Conservation (phyloP, 2,113 vertebrate species). For the Paedocypris sp. region DNA sequence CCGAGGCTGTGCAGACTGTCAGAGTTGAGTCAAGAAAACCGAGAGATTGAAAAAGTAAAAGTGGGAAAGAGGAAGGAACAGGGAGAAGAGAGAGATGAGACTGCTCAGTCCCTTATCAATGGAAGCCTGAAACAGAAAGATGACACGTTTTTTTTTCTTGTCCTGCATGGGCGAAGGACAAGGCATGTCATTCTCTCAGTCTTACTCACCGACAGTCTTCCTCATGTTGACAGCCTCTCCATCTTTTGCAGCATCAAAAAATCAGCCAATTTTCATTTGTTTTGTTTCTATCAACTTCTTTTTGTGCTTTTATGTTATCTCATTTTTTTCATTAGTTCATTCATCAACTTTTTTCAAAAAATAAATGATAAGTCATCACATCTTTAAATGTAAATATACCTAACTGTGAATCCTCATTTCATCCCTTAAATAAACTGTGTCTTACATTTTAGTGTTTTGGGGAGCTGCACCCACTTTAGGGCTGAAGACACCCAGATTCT, state of each 20-base stretch:
- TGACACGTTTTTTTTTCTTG: slow-evolving; percentile 67
- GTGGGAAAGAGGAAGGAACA: slow-evolving; percentile 43
- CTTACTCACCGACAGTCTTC: slow-evolving; percentile 41
- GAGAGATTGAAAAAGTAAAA: slow-evolving; percentile 53
- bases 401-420: too few relatives aligned
- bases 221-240: too few relatives aligned
- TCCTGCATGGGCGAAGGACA: slow-evolving; percentile 50
- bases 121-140: slow-evolving; percentile 55
- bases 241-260: slow-evolving; percentile 55
- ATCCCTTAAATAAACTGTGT: too few relatives aligned
- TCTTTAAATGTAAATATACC: too few relatives aligned
- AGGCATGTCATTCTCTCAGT: slow-evolving; percentile 48
- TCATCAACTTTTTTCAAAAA: too few relatives aligned
- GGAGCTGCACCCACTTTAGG: too few relatives aligned
- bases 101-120: slow-evolving; percentile 55
- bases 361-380: too few relatives aligned
- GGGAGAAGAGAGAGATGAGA: slow-evolving; percentile 7
- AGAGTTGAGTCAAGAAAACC: slow-evolving; percentile 63
- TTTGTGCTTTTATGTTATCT: slow-evolving; percentile 36
- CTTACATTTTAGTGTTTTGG: too few relatives aligned
- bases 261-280: slow-evolving; percentile 44
- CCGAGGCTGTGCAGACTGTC: slow-evolving; percentile 69
- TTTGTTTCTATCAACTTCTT: neutral
- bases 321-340: too few relatives aligned
- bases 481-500: too few relatives aligned